Evolutionary conservation across 2,888 invertebrate genomes (phyloP).

Genomic region (Eupithecia insigniata): DNA sequence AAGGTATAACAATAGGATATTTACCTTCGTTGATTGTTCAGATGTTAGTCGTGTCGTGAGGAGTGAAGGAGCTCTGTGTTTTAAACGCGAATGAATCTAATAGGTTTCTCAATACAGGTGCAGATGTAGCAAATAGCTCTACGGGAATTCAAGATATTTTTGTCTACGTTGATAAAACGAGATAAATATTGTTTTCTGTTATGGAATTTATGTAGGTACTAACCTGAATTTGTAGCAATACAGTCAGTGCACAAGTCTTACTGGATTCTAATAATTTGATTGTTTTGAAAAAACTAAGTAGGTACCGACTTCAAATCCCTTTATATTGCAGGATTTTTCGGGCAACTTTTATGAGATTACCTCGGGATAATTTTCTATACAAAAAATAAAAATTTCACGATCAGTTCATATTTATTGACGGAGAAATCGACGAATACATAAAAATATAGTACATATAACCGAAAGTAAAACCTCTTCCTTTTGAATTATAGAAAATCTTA

Average conservation of each 20-base stretch:
- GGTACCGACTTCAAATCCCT: no score
- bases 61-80: conserved; percentile 45
- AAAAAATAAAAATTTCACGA: no score
- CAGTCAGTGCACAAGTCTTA: not conserved
- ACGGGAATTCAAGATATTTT: conserved; percentile 26
- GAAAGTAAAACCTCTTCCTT: no score
- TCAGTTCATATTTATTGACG: no score
- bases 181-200: not conserved
- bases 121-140: conserved; percentile 46
- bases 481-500: no score
- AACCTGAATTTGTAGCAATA: not conserved
- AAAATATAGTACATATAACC: no score
- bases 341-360: no score
- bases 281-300: no score
- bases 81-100: conserved; percentile 60
- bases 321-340: no score
- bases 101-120: conserved; percentile 52
- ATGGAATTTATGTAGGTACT: not conserved
- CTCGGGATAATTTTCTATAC: no score
- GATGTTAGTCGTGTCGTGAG: conserved; percentile 38
- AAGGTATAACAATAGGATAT: not conserved
- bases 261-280: not conserved
- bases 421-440: no score
- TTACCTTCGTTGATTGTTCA: conserved; percentile 4
- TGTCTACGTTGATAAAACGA: not conserved